Evolutionary conservation across 2,113 vertebrate genomes (phyloP).

Genomic region (Tragulus kanchil): DNA sequence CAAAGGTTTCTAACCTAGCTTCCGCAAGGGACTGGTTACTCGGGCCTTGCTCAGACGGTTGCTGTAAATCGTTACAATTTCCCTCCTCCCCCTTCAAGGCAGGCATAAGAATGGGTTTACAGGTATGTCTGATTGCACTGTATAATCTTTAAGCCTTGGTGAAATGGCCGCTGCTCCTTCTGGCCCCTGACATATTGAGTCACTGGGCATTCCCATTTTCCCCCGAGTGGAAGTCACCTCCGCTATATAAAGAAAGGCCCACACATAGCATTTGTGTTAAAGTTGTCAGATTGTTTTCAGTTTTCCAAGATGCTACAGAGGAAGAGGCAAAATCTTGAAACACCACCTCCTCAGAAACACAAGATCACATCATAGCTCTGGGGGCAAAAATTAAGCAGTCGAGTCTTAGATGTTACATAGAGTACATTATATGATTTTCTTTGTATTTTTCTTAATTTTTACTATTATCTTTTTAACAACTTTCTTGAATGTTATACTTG

Average conservation of each 20-base stretch:
- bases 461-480: conserved; percentile 25
- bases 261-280: neutral
- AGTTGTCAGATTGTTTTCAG: neutral
- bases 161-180: neutral
- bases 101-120: neutral
- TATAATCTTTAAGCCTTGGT: neutral
- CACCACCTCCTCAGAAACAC: neutral
- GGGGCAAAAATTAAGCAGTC: neutral
- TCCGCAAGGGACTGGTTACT: neutral
- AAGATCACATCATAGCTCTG: neutral
- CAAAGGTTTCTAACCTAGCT: neutral
- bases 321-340: neutral
- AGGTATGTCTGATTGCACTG: neutral
- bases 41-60: neutral
- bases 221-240: neutral
- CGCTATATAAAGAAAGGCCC: neutral
- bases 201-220: neutral
- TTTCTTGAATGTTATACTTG: conserved; percentile 64
- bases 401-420: neutral
- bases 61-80: conserved; percentile 17
- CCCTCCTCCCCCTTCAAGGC: neutral
- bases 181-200: neutral
- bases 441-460: neutral
- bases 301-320: conserved; percentile 7
- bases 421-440: neutral